Evolutionary conservation across 2,888 invertebrate species (phyloP), one percentile per base, ranked within the genome.

Genomic region (Acronicta alni): DNA sequence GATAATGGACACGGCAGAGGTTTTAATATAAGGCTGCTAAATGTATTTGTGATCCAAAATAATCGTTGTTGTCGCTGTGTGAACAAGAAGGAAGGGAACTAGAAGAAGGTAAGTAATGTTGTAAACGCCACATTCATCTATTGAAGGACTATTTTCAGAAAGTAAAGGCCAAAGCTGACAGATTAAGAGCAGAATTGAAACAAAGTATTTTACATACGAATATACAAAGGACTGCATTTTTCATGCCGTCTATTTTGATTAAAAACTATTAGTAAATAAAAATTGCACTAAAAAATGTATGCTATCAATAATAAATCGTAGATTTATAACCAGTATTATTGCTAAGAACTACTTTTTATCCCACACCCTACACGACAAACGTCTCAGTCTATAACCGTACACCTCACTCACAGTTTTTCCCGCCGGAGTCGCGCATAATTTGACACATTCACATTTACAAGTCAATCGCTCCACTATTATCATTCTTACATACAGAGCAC

Each of bases 371-470:
- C 20, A 15, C 9, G 14, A 5, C 15, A 8, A 3, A 30, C 41
- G 15, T 38, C 48, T 10, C 7, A 18, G 1, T 20, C 35, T 8
- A n/a, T 51, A 44, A 15, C 15, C 23, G 10, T 45, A 45, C 41
- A 52, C 60, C 44, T 57, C 32, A 51, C 45, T 68, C 51, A 10
- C 14, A 6, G 37, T 52, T 52, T 66, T 55, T 55, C 37, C 37
- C 32, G 41, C 23, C 32, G 20, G n/a, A 5, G 15, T 32, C 9
- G 43, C 58, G 49, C 35, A 62, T 62, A 72, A 62, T 56, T 47
- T 49, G 46, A 52, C 67, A 55, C 54, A 41, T 15, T 10, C 56
- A 30, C 58, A 72, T 72, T 56, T 63, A 63, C 70, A 71, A 72
- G 62, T 72, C 73, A 72, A 71, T 71, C 53, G 57, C 4, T 14